Conservation (phyloP, 2,888 invertebrate genomes). For the Trilocha varians region DNA sequence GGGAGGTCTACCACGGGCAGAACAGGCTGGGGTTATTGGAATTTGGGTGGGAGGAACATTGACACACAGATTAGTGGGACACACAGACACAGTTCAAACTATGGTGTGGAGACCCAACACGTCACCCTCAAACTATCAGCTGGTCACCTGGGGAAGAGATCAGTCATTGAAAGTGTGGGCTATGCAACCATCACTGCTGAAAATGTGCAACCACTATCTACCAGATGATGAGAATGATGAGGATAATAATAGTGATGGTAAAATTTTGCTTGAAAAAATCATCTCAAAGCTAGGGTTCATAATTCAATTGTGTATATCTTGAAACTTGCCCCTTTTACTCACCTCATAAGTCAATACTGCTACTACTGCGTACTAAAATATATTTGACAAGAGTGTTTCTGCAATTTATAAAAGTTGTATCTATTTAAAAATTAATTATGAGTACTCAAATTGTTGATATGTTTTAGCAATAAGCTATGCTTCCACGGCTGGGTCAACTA, state of each 20-base stretch:
- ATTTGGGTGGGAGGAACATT: conserved; percentile 75
- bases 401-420: no score
- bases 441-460: no score
- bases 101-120: conserved; percentile 92
- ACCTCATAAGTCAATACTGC: no score
- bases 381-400: no score
- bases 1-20: conserved; percentile 83
- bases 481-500: conserved; percentile 54
- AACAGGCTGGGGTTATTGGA: conserved; percentile 77
- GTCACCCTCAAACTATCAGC: conserved; percentile 81
- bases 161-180: conserved; percentile 93
- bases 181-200: conserved; percentile 88
- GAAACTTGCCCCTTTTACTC: no score
- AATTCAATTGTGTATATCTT: no score
- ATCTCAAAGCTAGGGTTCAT: no score
- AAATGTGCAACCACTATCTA: conserved; percentile 79
- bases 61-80: conserved; percentile 93
- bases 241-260: conserved; percentile 66
- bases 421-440: no score
- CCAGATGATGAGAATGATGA: conserved; percentile 76
- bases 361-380: no score
- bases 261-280: no score
- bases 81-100: conserved; percentile 94
- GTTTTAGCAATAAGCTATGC: conserved; percentile 58
- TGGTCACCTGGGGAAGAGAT: conserved; percentile 97